Percentiles rank a stretch among this genome's conserved stretches.
These are phyloP conservation scores for Cottus gobio DNA, from an alignment of 2,113 vertebrate genomes.

Conservation along the genomic window DNA sequence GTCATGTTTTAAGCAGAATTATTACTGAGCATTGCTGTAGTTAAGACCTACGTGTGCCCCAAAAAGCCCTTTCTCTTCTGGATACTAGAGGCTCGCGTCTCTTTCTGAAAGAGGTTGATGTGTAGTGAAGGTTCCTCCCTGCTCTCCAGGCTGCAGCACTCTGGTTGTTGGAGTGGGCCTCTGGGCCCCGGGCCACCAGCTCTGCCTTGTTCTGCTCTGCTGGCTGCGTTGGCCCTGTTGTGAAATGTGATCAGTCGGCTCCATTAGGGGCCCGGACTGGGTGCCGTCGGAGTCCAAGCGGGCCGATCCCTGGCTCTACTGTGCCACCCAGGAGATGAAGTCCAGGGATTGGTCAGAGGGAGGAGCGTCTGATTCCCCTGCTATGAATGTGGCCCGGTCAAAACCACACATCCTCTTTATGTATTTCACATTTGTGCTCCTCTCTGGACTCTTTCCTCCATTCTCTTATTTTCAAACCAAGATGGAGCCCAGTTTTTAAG, in stretches of 20 bases:
- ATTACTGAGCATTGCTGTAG: not conserved
- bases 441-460: not conserved
- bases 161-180: slow-evolving; percentile 61
- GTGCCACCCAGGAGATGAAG: slow-evolving; percentile 45
- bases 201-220: slow-evolving; percentile 54
- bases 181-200: slow-evolving; percentile 56
- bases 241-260: slow-evolving; percentile 73
- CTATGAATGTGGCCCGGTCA: slow-evolving; percentile 44
- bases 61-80: slow-evolving; percentile 1
- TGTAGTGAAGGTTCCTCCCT: slow-evolving; percentile 34
- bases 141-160: slow-evolving; percentile 31
- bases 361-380: slow-evolving; percentile 22
- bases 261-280: slow-evolving; percentile 51
- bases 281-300: slow-evolving; percentile 29
- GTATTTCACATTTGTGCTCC: not conserved
- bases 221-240: slow-evolving; percentile 54
- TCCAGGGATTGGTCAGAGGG: slow-evolving; percentile 36
- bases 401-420: not conserved
- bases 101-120: slow-evolving; percentile 29
- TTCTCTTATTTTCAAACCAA: slow-evolving; percentile 1
- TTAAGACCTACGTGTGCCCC: not conserved
- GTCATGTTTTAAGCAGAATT: slow-evolving; percentile 1
- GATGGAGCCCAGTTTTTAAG: not conserved
- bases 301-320: slow-evolving; percentile 14
- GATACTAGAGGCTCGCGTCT: slow-evolving; percentile 24